phyloP scores from a whole-genome alignment of 2,113 vertebrate species.

The Agelaius tricolor region DNA sequence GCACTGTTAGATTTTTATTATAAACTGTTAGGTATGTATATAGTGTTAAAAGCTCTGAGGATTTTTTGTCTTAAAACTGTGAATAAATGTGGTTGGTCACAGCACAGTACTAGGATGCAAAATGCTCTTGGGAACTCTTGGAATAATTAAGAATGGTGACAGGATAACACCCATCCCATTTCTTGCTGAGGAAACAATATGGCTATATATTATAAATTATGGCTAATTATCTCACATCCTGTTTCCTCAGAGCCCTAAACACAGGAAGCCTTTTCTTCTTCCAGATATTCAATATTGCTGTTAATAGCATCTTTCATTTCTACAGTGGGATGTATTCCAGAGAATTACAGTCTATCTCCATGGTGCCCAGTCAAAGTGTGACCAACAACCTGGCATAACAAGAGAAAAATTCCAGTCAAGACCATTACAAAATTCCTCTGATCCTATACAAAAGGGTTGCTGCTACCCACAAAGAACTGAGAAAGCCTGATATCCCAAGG shows the following conservation, averaged over 20 bases:
- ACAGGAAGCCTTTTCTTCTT: slow-evolving; percentile 42
- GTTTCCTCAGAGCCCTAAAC: slow-evolving; percentile 13
- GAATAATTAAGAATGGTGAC: background rate
- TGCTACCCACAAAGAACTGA: background rate
- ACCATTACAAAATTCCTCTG: background rate
- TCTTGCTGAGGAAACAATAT: background rate
- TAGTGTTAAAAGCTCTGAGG: background rate
- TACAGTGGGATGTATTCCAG: background rate
- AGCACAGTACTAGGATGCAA: background rate
- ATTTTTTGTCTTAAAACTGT: background rate
- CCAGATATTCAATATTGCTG: background rate
- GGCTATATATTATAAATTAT: slow-evolving; percentile 20
- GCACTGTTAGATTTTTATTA: background rate
- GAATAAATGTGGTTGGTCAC: background rate
- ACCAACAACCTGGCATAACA: background rate
- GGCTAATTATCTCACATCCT: slow-evolving; percentile 45
- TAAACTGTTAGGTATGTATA: background rate
- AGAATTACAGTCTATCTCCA: slow-evolving; percentile 1
- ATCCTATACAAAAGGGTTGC: background rate
- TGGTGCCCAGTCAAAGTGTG: background rate
- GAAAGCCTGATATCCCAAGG: background rate
- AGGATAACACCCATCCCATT: background rate
- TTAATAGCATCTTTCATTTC: slow-evolving; percentile 42
- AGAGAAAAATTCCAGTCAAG: background rate
- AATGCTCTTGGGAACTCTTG: background rate